Evolutionary conservation across 2,797 vertebrate genomes (phyloP).

Genomic region (Denticeps clupeoides): DNA sequence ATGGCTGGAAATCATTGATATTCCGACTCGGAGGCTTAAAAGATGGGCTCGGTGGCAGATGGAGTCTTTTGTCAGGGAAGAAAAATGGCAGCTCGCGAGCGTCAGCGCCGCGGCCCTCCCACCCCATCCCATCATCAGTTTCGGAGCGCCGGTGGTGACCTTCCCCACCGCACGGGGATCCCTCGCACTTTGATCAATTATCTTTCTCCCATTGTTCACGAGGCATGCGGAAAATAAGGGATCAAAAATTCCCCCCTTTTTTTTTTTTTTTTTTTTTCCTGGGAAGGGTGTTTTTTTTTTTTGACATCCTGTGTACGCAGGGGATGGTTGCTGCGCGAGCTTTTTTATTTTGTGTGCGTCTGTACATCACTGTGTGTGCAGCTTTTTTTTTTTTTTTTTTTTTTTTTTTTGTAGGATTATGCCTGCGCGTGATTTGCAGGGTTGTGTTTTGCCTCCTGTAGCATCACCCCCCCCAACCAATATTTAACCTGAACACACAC

Average conservation of each 20-base stretch:
- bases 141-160: constrained; percentile 57
- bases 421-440: too few relatives aligned
- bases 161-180: constrained; percentile 61
- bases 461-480: too few relatives aligned
- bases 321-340: too few relatives aligned
- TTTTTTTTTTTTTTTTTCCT: background rate
- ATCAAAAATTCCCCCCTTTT: constrained; percentile 30
- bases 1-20: constrained; percentile 91
- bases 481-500: too few relatives aligned
- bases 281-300: background rate
- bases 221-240: constrained; percentile 33
- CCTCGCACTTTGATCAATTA: constrained; percentile 61
- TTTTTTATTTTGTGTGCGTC: background rate
- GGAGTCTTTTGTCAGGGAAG: constrained; percentile 94
- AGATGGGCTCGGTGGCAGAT: constrained; percentile 85
- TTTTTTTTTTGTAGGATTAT: too few relatives aligned
- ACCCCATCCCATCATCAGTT: constrained; percentile 54
- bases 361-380: too few relatives aligned
- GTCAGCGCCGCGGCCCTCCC: constrained; percentile 37
- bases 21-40: constrained; percentile 82
- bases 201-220: constrained; percentile 55
- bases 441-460: too few relatives aligned
- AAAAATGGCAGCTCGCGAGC: constrained; percentile 83
- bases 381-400: too few relatives aligned
- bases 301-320: background rate